phyloP scores from a whole-genome alignment of 2,888 invertebrate species.

The Flexamia atlantica region DNA sequence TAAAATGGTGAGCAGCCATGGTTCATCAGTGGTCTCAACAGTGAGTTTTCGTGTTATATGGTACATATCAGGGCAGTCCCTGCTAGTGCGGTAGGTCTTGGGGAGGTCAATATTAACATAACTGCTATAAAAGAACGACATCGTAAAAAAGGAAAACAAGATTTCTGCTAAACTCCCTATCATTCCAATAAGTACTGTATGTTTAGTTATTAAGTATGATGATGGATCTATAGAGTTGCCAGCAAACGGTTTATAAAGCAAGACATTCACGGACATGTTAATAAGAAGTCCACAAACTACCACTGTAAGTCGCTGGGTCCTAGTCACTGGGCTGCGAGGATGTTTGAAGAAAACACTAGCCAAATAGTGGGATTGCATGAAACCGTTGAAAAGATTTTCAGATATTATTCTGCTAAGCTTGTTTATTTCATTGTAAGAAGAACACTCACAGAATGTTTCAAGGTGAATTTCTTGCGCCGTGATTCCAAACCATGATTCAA shows the following conservation, averaged over 20 bases:
- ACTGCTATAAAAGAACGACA: neutral
- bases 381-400: conserved; percentile 20
- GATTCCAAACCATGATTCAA: conserved; percentile 15
- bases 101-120: neutral
- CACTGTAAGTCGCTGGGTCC: conserved; percentile 18
- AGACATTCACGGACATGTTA: neutral
- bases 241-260: neutral
- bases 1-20: neutral
- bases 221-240: neutral
- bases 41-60: neutral
- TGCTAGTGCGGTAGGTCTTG: neutral
- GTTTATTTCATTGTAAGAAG: conserved; percentile 22
- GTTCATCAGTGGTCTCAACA: neutral
- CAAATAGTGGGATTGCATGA: neutral
- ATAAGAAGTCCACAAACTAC: neutral
- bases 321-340: conserved; percentile 16
- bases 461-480: neutral
- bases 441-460: neutral
- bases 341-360: conserved; percentile 14
- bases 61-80: neutral
- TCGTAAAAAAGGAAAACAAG: neutral
- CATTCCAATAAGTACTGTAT: neutral
- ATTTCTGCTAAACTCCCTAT: neutral
- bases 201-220: neutral
- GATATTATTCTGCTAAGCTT: neutral